Base-by-base conservation (phyloP, 2,113 vertebrate species). In the Dascyllus trimaculatus region DNA sequence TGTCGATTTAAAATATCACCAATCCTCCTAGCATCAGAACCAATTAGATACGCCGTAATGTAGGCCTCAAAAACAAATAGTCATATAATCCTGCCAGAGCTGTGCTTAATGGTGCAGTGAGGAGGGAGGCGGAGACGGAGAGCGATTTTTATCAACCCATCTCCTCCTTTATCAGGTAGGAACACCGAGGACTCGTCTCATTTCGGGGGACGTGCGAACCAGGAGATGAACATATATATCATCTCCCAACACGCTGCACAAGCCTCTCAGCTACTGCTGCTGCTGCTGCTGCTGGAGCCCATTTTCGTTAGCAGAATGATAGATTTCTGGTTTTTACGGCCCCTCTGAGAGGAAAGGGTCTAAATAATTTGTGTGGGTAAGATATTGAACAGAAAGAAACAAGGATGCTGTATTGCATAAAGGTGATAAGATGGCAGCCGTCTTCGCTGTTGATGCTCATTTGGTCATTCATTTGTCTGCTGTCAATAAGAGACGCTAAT, bases 11-110 rank as follows among this genome's bases (percentile, higher is more conserved):
- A 85, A 71, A 75, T 67, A 75, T 83, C 46, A 76, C 45, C 40
- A 74, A 32, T 45, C 49, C 61, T 63, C 48, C n/a, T 49, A 77
- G 77, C 43, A 74, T 79, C 40, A 71, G 18, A 85, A 78, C 0
- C 63, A 78, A 87, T 90, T 80, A 79, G 53, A 74, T 22, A 58
- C 67, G 75, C 76, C 57, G 10, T 64, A 70, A 82, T 22, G 15
- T 35, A 69, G 45, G 59, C 63, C 35, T 77, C 11, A 58, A 81
- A n/a, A 82, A 84, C 65, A 86, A 84, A 82, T 81, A 53, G 67
- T 76, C 72, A 63, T 49, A 67, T 18, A 65, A 74, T 21, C 57
- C 54, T 74, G 29, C 32, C 59, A 79, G 59, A 51, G 82, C 49
- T 54, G 24, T 59, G 76, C 64, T 61, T 51, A 58, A 79, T 75